Percentiles rank a stretch among this genome's conserved stretches.
These are phyloP conservation scores for Oxyscelio sp. DNA, from an alignment of 2,888 invertebrate genomes.

Conservation along the genomic window DNA sequence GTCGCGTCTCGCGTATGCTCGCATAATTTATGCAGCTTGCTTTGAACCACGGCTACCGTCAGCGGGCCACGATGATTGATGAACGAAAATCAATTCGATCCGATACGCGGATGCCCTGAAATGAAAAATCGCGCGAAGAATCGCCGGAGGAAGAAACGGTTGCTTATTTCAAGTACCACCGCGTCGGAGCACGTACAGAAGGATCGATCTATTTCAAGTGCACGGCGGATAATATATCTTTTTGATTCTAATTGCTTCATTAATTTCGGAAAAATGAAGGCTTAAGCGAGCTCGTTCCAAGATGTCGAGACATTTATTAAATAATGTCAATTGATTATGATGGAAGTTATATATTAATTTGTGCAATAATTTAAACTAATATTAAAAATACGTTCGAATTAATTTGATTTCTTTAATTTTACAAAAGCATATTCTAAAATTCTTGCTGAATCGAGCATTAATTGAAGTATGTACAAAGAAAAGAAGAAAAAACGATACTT, in stretches of 20 bases:
- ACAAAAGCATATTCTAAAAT: no score
- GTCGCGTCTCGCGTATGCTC: slow-evolving; percentile 26
- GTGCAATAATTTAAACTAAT: no score
- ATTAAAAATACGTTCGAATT: no score
- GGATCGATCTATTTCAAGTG: slow-evolving; percentile 20
- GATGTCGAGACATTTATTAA: background rate
- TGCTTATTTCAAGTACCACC: no score
- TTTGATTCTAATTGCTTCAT: slow-evolving; percentile 77
- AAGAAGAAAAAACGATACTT: no score
- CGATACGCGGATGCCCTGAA: slow-evolving; percentile 34
- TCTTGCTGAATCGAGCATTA: no score
- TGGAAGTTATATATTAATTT: background rate
- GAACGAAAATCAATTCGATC: slow-evolving; percentile 81
- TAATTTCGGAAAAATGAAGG: slow-evolving; percentile 68
- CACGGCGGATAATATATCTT: slow-evolving; percentile 31
- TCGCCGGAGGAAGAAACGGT: slow-evolving; percentile 68
- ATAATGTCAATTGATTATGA: background rate
- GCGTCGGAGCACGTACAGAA: no score
- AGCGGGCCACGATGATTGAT: slow-evolving; percentile 75
- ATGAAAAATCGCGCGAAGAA: slow-evolving; percentile 37
- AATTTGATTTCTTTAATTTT: no score
- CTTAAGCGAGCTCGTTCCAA: background rate
- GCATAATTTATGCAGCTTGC: slow-evolving; percentile 61
- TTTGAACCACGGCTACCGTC: slow-evolving; percentile 65
- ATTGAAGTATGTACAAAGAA: no score